A percentile compares a stretch with the other conserved stretches of the same genome.
Conservation (phyloP, 2,113 vertebrate genomes). For the Sminthopsis crassicaudata region DNA sequence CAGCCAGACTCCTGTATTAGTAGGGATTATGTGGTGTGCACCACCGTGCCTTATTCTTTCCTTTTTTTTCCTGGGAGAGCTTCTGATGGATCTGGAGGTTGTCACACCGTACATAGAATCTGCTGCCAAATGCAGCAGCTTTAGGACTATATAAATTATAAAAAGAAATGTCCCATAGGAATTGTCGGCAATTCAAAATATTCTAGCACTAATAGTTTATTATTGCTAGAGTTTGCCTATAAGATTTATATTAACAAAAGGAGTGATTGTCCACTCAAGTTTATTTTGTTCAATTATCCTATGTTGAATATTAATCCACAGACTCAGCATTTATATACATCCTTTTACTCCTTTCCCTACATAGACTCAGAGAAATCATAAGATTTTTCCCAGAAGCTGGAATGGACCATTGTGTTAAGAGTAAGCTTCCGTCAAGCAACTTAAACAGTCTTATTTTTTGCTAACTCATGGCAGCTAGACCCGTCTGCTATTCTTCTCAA, state of each 20-base stretch:
- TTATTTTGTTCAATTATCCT: background rate
- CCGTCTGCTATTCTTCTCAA: background rate
- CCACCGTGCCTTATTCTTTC: background rate
- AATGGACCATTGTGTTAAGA: constrained; percentile 26
- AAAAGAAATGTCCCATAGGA: background rate
- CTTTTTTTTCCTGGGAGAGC: background rate
- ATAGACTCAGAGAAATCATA: constrained; percentile 33
- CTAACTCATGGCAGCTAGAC: background rate
- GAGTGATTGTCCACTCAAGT: background rate
- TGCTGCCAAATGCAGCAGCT: constrained; percentile 26
- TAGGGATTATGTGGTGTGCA: background rate
- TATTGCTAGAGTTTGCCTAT: constrained; percentile 7
- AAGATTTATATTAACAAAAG: constrained; percentile 15
- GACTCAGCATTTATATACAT: constrained; percentile 3
- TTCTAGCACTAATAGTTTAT: background rate
- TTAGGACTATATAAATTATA: constrained; percentile 3
- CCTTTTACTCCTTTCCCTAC: constrained; percentile 19
- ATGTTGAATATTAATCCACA: constrained; percentile 7
- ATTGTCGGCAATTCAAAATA: constrained; percentile 31
- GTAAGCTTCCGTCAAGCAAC: constrained; percentile 20
- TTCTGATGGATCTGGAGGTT: constrained; percentile 28
- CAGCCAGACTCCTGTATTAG: background rate
- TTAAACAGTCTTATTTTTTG: constrained; percentile 3
- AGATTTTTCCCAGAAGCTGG: constrained; percentile 9
- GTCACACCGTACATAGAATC: constrained; percentile 19